These are phyloP conservation scores for Nibea albiflora DNA, from an alignment of 2,113 vertebrate genomes.

Conservation along the genomic window DNA sequence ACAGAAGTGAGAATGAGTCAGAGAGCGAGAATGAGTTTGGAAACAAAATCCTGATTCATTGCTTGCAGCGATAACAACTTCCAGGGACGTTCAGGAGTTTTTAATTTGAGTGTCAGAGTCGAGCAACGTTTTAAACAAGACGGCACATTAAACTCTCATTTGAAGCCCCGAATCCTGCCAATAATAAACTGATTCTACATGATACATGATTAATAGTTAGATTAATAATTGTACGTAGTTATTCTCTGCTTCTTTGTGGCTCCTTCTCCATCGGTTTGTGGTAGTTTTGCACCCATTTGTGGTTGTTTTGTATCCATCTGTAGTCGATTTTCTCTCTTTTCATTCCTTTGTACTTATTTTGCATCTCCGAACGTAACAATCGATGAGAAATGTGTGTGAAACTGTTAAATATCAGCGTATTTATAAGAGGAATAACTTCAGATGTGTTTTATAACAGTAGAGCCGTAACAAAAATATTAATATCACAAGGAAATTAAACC, in stretches of 20 bases:
- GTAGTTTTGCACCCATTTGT: no score
- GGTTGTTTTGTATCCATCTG: no score
- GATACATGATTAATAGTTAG: not conserved
- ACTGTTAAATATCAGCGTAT: not conserved
- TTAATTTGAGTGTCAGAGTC: not conserved
- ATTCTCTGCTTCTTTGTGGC: not conserved
- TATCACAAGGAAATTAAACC: no score
- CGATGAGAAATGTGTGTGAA: not conserved
- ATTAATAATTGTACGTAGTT: not conserved
- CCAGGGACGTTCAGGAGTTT: not conserved
- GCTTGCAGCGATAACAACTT: not conserved
- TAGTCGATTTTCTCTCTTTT: no score
- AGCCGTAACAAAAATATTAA: no score
- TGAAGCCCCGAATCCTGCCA: not conserved
- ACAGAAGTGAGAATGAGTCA: constrained; percentile 53
- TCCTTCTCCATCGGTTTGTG: no score
- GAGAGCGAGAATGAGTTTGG: constrained; percentile 9
- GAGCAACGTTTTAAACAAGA: not conserved
- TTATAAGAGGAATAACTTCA: not conserved
- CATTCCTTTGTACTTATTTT: no score
- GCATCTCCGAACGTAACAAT: no score
- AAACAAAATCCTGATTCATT: constrained; percentile 11
- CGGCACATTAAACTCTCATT: not conserved
- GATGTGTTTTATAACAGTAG: no score
- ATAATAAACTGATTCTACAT: not conserved